Base-by-base conservation (phyloP, 2,888 invertebrate genomes). In the Sylvicola fuscatus region DNA sequence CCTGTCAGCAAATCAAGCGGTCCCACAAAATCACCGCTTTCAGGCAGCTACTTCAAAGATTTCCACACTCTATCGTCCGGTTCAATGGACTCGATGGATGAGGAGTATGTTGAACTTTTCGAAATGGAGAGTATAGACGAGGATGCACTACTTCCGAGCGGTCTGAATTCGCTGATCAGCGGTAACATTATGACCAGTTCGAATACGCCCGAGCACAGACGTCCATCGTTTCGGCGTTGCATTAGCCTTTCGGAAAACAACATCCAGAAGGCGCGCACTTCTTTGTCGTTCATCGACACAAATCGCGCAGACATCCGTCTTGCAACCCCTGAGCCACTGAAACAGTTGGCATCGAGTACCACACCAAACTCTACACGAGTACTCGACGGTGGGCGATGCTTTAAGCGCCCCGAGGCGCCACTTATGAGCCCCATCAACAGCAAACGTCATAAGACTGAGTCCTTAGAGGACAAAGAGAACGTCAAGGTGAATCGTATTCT, bases 401-500 rank as follows among this genome's bases (percentile, higher is more conserved):
- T 70, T 49, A 84, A 84, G 53, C 64, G 83, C 29, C 65, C 70
- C 1, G 80, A 81, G 33, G 66, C 71, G 15, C 70, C 72, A 30
- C 55, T 61, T 31, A 60, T 55, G 32, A 66, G 64, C 37, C 66
- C 66, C 17, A 48, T 54, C 33, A 48, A 58, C 50, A 39, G 50
- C 46, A 47, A 58, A 49, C 34, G 57, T 41, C 33, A 62, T 47
- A 52, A 69, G 59, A 33, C 62, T 47, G 51, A 68, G 58, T 45
- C 45, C 53, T 37, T 14, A 34, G 36, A 30, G 15, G 16, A 32
- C 14, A 33, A 33, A n/a, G 36, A 42, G 37, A 30, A 32, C 43
- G 46, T 30, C 38, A 45, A 21, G 40, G 43, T 32, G 38, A 28
- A 32, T 40, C 13, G 27, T 36, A 34, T 31, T 12, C 27, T 39